A percentile compares a stretch with the other conserved stretches of the same genome.
phyloP scores from a whole-genome alignment of 2,113 vertebrate genomes.

The Pristiophorus japonicus region DNA sequence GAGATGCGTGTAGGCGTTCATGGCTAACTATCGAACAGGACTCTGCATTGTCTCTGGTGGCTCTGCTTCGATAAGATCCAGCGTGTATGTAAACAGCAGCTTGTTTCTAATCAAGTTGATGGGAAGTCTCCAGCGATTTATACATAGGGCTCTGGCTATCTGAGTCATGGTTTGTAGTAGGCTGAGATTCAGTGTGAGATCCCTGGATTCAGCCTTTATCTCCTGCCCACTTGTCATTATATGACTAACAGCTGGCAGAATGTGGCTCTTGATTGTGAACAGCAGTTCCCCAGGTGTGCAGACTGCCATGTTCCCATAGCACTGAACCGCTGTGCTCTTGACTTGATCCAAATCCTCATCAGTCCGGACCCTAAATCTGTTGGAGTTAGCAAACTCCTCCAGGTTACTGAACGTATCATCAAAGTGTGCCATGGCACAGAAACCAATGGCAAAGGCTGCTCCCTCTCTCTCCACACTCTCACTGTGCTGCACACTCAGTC shows the following conservation, averaged over 20 bases:
- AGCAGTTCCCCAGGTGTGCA: too few relatives aligned
- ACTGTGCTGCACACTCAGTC: conserved; percentile 67
- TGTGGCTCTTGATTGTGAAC: too few relatives aligned
- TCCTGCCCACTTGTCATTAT: too few relatives aligned
- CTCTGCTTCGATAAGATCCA: conserved; percentile 83
- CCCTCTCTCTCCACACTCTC: conserved; percentile 77
- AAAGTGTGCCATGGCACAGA: conserved; percentile 73
- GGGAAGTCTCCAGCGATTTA: too few relatives aligned
- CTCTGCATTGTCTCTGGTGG: conserved; percentile 63
- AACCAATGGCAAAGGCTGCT: too few relatives aligned
- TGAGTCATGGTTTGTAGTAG: conserved; percentile 76
- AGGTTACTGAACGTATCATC: conserved; percentile 76
- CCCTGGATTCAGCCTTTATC: too few relatives aligned
- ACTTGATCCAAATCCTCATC: conserved; percentile 77
- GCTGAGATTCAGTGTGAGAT: conserved; percentile 80
- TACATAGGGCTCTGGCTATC: conserved; percentile 69
- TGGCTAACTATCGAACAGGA: conserved; percentile 69
- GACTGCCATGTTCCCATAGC: too few relatives aligned
- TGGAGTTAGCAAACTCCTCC: conserved; percentile 62
- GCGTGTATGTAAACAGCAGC: conserved; percentile 73
- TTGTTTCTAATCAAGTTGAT: conserved; percentile 75
- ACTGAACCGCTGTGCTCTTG: conserved; percentile 75
- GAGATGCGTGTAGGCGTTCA: conserved; percentile 71
- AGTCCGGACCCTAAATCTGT: conserved; percentile 64
- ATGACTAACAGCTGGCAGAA: too few relatives aligned